Evolutionary conservation across 2,113 vertebrate genomes (phyloP).

Genomic region (Acinonyx jubatus): DNA sequence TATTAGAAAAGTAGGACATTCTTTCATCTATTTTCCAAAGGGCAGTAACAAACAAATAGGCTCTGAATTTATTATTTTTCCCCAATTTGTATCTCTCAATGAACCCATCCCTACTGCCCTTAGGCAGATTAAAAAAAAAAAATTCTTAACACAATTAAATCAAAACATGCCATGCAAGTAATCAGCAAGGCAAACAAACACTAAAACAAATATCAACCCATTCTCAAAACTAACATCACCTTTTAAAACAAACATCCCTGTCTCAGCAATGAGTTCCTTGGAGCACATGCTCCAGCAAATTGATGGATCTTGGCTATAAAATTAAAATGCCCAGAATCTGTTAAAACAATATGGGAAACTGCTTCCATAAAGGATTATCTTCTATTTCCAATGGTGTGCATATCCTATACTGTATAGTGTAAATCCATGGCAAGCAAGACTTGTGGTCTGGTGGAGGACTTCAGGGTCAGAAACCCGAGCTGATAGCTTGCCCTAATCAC

Average conservation of each 20-base stretch:
- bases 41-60: conserved; percentile 35
- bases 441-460: background rate
- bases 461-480: background rate
- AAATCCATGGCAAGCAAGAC: background rate
- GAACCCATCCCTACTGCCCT: conserved; percentile 53
- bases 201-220: conserved; percentile 65
- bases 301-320: conserved; percentile 64
- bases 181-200: conserved; percentile 67
- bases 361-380: conserved; percentile 13
- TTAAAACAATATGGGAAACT: conserved; percentile 55
- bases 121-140: conserved; percentile 62
- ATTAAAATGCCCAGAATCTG: conserved; percentile 58
- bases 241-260: conserved; percentile 63
- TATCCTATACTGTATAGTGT: background rate
- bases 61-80: conserved; percentile 64
- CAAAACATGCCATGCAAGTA: conserved; percentile 70
- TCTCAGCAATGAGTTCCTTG: conserved; percentile 41
- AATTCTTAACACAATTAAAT: conserved; percentile 71
- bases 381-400: background rate
- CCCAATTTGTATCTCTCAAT: conserved; percentile 51
- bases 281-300: conserved; percentile 53
- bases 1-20: background rate
- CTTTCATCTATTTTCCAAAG: conserved; percentile 46
- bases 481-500: background rate
- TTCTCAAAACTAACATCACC: conserved; percentile 69